These are phyloP conservation scores for Hemicrepidius hirtus DNA, from an alignment of 2,888 invertebrate genomes.

Conservation along the genomic window DNA sequence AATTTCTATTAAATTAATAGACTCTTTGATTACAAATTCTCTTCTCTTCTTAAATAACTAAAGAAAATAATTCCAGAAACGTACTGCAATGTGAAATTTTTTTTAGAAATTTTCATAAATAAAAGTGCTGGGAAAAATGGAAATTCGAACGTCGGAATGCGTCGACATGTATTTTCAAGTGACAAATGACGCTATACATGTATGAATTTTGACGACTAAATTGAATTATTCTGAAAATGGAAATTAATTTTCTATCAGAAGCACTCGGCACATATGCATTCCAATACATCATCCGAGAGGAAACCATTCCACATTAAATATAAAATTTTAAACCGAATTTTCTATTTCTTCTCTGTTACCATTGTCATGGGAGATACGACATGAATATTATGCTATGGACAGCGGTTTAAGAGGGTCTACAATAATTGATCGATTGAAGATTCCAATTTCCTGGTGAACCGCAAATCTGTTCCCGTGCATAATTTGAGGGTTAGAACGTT, in stretches of 20 bases:
- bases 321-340: constrained; percentile 1
- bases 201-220: constrained; percentile 39
- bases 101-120: not conserved
- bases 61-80: too few species aligned
- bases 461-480: constrained; percentile 16
- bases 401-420: not conserved
- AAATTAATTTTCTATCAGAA: constrained; percentile 50
- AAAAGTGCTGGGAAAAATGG: not conserved
- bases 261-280: constrained; percentile 42
- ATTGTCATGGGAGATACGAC: not conserved
- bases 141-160: not conserved
- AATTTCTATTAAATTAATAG: not conserved
- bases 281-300: constrained; percentile 43
- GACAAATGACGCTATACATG: constrained; percentile 26
- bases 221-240: constrained; percentile 45
- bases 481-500: constrained; percentile 27
- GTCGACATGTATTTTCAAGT: constrained; percentile 4
- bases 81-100: not conserved
- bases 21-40: not conserved
- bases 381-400: not conserved
- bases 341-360: too few species aligned
- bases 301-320: constrained; percentile 4
- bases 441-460: constrained; percentile 25
- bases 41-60: not conserved
- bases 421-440: constrained; percentile 16